Evolutionary conservation across 2,113 vertebrate genomes (phyloP).

Genomic region (Mystacornis crossleyi): DNA sequence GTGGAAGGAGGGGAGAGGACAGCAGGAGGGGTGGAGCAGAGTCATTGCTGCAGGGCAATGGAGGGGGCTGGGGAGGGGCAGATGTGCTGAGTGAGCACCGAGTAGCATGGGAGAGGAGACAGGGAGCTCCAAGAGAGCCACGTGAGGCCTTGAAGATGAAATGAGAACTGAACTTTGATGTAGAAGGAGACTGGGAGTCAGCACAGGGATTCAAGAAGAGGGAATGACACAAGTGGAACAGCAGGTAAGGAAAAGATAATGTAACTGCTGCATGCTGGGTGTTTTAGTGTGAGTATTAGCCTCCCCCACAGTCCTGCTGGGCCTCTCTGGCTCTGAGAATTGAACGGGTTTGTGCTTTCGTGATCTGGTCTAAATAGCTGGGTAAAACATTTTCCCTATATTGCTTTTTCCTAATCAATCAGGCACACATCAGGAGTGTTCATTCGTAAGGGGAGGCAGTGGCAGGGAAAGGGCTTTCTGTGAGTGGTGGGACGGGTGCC

Average conservation of each 20-base stretch:
- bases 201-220: not conserved
- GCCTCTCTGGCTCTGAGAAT: not conserved
- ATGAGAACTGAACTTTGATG: slow-evolving; percentile 48
- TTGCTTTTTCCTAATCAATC: slow-evolving; percentile 12
- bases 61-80: not conserved
- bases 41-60: not conserved
- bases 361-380: slow-evolving; percentile 9
- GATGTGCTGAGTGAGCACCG: not conserved
- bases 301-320: slow-evolving; percentile 10
- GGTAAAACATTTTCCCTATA: not conserved
- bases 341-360: not conserved
- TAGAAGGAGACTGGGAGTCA: slow-evolving; percentile 30
- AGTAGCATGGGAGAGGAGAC: not conserved
- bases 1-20: not conserved
- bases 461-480: not conserved
- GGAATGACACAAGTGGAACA: slow-evolving; percentile 60
- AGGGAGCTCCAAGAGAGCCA: not conserved
- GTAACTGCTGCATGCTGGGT: not conserved
- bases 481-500: not conserved
- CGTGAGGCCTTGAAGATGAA: slow-evolving; percentile 27
- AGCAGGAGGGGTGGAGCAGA: not conserved
- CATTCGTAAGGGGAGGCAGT: not conserved
- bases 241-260: slow-evolving; percentile 52
- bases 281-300: slow-evolving; percentile 17
- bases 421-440: not conserved